These are phyloP conservation scores for Phrynosoma blainvillii DNA, from an alignment of 2,113 vertebrate species.

Conservation along the genomic window DNA sequence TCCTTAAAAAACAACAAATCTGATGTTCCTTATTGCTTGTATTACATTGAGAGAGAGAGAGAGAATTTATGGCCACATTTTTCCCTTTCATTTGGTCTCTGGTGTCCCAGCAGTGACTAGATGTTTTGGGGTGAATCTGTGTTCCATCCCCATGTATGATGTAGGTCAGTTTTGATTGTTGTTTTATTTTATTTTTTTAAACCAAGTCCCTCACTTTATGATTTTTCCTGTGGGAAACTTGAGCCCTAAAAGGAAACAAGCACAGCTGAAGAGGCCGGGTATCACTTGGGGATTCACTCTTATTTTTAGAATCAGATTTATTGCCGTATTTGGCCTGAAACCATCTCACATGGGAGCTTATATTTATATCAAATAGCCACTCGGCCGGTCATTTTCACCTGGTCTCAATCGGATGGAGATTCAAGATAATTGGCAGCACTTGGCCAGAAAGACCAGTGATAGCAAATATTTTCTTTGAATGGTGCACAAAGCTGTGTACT, in stretches of 20 bases:
- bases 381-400: slow-evolving; percentile 46
- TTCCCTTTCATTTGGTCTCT: slow-evolving; percentile 1
- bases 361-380: slow-evolving; percentile 68
- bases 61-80: neutral
- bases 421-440: slow-evolving; percentile 8
- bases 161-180: slow-evolving; percentile 48
- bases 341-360: slow-evolving; percentile 64
- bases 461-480: neutral
- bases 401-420: neutral
- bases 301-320: slow-evolving; percentile 83
- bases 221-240: slow-evolving; percentile 91
- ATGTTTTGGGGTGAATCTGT: slow-evolving; percentile 22
- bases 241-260: slow-evolving; percentile 81
- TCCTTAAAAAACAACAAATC: neutral
- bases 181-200: slow-evolving; percentile 7
- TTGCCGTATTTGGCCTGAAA: slow-evolving; percentile 87
- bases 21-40: neutral
- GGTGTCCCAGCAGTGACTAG: slow-evolving; percentile 51
- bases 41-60: neutral
- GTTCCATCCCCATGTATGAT: slow-evolving; percentile 58
- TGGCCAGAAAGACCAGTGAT: neutral
- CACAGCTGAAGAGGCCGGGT: slow-evolving; percentile 72
- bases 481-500: too few species aligned
- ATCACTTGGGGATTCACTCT: slow-evolving; percentile 80
- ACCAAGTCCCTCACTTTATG: slow-evolving; percentile 72